A percentile compares a stretch with the other conserved stretches of the same genome.
phyloP scores from a whole-genome alignment of 2,797 vertebrate species.

The Xerus rutilus region DNA sequence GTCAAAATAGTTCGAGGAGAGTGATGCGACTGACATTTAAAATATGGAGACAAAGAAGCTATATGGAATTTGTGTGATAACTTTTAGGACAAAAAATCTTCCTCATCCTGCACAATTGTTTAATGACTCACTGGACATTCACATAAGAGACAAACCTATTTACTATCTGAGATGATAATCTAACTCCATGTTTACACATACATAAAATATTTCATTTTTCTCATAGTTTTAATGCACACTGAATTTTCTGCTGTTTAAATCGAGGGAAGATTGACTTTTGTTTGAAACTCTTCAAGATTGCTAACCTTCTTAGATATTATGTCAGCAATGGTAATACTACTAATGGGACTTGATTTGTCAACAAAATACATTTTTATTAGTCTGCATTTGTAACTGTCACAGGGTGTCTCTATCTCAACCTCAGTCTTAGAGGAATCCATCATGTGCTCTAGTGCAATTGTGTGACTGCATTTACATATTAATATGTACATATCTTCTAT shows the following conservation, averaged over 20 bases:
- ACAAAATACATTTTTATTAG: slow-evolving; percentile 30
- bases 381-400: neutral
- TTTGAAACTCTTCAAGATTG: slow-evolving; percentile 64
- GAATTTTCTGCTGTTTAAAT: slow-evolving; percentile 24
- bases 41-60: neutral
- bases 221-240: neutral
- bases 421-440: neutral
- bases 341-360: neutral
- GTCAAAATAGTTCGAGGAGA: neutral
- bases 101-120: neutral
- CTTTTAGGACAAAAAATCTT: neutral
- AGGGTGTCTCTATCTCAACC: neutral
- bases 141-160: neutral
- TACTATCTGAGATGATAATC: slow-evolving; percentile 10
- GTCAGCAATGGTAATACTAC: neutral
- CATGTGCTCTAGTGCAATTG: neutral
- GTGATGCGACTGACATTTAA: neutral
- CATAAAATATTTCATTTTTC: neutral
- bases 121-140: neutral
- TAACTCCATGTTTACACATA: neutral
- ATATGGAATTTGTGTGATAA: neutral
- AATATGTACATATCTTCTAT: neutral
- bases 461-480: neutral
- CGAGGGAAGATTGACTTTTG: neutral
- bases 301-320: slow-evolving; percentile 41